Evolutionary conservation across 2,888 invertebrate genomes (phyloP).

Genomic region (Hymenopus coronatus): DNA sequence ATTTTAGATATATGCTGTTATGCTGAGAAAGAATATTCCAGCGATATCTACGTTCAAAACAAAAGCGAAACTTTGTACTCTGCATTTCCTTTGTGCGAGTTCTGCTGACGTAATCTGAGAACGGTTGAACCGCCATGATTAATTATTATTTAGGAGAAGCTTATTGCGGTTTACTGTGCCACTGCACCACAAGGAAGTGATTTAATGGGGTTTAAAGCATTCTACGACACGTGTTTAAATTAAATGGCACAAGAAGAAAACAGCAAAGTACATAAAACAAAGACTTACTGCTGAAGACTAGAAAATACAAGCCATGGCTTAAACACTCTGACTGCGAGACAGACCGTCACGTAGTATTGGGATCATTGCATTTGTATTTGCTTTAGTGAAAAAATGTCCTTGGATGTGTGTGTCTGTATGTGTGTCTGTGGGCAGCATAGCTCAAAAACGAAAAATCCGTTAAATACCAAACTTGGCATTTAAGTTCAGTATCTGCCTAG

Average conservation of each 20-base stretch:
- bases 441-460: too few species aligned
- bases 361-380: too few species aligned
- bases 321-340: too few species aligned
- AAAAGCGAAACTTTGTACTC: not conserved
- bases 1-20: too few species aligned
- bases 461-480: too few species aligned
- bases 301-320: too few species aligned
- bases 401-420: too few species aligned
- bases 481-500: too few species aligned
- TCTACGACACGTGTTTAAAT: not conserved
- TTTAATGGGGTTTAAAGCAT: not conserved
- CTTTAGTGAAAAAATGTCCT: too few species aligned
- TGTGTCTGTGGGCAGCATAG: too few species aligned
- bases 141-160: not conserved
- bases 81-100: not conserved
- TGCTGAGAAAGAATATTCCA: not conserved
- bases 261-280: not conserved
- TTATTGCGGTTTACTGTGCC: not conserved
- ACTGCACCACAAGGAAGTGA: not conserved
- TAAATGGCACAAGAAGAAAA: not conserved
- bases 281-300: not conserved
- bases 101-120: not conserved
- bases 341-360: too few species aligned
- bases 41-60: not conserved
- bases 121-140: not conserved